phyloP scores from a whole-genome alignment of 2,888 invertebrate genomes.

The Syritta pipiens region DNA sequence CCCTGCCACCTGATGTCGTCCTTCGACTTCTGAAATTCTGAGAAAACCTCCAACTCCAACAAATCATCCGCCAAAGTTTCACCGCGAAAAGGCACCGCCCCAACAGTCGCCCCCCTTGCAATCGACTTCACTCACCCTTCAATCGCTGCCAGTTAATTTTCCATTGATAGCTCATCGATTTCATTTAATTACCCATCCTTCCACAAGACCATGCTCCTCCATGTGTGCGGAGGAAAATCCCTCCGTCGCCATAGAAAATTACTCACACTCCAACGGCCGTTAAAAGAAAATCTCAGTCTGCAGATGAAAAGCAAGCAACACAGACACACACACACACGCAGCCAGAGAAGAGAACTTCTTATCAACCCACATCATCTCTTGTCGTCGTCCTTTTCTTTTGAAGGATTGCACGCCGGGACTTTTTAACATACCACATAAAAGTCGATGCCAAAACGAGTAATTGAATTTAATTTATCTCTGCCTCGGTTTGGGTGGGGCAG shows the following conservation, averaged over 20 bases:
- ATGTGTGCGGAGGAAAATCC: constrained; percentile 8
- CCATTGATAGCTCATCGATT: constrained; percentile 54
- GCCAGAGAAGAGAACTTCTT: too few species aligned
- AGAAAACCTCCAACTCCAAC: too few species aligned
- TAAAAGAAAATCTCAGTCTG: constrained; percentile 41
- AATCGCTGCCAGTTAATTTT: constrained; percentile 21
- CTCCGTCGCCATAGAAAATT: constrained; percentile 27
- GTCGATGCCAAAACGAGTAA: constrained; percentile 59
- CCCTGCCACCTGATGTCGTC: too few species aligned
- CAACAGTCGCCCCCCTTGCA: too few species aligned
- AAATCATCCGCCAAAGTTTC: too few species aligned
- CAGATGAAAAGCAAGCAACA: constrained; percentile 61
- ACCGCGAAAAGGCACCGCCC: too few species aligned
- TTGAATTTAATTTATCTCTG: constrained; percentile 69
- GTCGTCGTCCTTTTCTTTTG: constrained; percentile 21
- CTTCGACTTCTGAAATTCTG: too few species aligned
- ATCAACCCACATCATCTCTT: constrained; percentile 60
- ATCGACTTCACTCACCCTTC: background rate
- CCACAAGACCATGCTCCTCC: background rate
- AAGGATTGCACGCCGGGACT: constrained; percentile 13
- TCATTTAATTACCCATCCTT: constrained; percentile 61
- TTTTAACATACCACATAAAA: constrained; percentile 29
- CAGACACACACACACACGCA: too few species aligned
- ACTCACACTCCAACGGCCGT: constrained; percentile 56
- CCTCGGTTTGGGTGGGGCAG: constrained; percentile 11